A percentile compares a stretch with the other conserved stretches of the same genome.
Evolutionary conservation across 2,888 invertebrate genomes (phyloP).

Genomic region (Cheilosia impressa): DNA sequence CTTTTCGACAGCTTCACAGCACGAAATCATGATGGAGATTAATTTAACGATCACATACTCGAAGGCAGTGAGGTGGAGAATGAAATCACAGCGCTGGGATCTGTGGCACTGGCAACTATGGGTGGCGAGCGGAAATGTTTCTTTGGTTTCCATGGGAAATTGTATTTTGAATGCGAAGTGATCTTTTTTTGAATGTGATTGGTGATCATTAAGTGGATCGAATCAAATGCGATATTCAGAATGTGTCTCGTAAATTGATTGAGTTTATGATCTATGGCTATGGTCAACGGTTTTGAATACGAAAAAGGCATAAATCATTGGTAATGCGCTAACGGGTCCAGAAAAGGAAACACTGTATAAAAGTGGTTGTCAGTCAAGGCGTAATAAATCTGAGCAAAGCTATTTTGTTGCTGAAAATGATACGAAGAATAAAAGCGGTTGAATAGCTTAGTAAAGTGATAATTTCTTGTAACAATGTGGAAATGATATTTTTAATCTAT

Average conservation of each 20-base stretch:
- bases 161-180: constrained; percentile 14
- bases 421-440: too few species aligned
- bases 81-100: background rate
- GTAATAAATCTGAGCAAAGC: too few species aligned
- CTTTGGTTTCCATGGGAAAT: constrained; percentile 49
- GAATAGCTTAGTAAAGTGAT: too few species aligned
- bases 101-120: background rate
- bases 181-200: constrained; percentile 12
- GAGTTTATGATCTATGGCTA: background rate
- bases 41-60: constrained; percentile 49
- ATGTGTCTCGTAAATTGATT: constrained; percentile 22
- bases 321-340: too few species aligned
- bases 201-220: constrained; percentile 12
- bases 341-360: too few species aligned
- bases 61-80: background rate
- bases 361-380: too few species aligned
- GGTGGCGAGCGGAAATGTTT: constrained; percentile 19
- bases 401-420: too few species aligned
- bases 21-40: constrained; percentile 65
- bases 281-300: constrained; percentile 6
- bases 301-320: background rate
- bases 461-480: too few species aligned
- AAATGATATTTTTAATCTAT: too few species aligned
- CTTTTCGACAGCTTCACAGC: constrained; percentile 74
- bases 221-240: constrained; percentile 16